phyloP scores from a whole-genome alignment of 2,113 vertebrate genomes.

The Phainopepla nitens region DNA sequence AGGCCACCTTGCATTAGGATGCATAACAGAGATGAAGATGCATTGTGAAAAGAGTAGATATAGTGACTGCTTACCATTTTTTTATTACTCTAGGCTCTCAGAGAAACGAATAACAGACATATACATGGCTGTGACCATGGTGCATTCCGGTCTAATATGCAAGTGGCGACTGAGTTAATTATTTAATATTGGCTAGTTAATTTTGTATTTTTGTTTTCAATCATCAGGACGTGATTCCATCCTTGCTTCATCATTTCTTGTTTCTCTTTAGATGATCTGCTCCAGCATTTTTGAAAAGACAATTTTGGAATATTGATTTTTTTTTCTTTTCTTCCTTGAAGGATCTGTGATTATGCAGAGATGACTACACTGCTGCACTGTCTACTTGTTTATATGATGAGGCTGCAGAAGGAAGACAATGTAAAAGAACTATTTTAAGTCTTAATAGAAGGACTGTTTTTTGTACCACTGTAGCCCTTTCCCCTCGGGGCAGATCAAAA shows the following conservation, averaged over 20 bases:
- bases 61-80: background rate
- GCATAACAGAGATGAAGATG: background rate
- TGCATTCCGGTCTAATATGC: background rate
- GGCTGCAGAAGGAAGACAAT: background rate
- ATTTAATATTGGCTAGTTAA: background rate
- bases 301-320: background rate
- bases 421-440: background rate
- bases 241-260: background rate
- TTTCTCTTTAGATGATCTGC: background rate
- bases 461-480: background rate
- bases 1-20: background rate
- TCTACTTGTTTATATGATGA: background rate
- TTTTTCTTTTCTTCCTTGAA: background rate
- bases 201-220: background rate
- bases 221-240: background rate
- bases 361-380: background rate
- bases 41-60: background rate
- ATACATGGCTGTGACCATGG: background rate
- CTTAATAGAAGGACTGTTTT: background rate
- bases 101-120: background rate
- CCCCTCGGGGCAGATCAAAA: rapidly evolving
- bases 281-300: background rate
- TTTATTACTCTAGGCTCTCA: background rate
- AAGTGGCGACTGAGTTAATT: background rate
- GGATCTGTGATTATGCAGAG: background rate